Conservation (phyloP, 1,140 invertebrate species). For the Cyphomyrmex costatus region DNA sequence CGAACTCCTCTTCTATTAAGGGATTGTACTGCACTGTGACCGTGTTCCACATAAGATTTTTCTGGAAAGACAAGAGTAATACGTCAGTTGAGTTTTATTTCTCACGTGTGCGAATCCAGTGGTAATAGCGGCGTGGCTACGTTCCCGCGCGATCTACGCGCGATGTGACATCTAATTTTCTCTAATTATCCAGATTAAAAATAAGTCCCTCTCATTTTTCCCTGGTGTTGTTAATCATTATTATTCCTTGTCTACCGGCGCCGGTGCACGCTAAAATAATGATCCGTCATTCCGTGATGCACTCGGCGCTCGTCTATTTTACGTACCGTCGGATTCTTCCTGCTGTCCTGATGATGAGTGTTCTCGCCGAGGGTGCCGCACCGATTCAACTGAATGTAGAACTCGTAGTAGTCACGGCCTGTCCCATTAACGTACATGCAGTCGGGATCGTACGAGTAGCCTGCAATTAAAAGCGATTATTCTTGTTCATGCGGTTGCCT, state of each 20-base stretch:
- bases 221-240: conserved; percentile 49
- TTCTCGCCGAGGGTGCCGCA: conserved; percentile 96
- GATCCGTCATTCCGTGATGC: conserved; percentile 17
- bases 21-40: conserved; percentile 98
- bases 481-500: conserved; percentile 25
- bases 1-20: conserved; percentile 97
- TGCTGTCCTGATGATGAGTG: conserved; percentile 93
- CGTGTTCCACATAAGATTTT: conserved; percentile 99
- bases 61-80: conserved; percentile 86
- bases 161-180: conserved; percentile 46
- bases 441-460: conserved; percentile 97
- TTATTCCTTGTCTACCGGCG: conserved; percentile 59
- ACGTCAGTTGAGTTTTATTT: neutral
- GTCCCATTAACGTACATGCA: conserved; percentile 98
- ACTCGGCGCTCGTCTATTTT: conserved; percentile 35
- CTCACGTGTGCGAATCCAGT: conserved; percentile 12
- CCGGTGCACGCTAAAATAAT: conserved; percentile 39
- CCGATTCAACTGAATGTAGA: conserved; percentile 96
- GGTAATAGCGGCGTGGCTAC: conserved; percentile 14
- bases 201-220: conserved; percentile 16
- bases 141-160: conserved; percentile 31
- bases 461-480: conserved; percentile 87
- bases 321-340: conserved; percentile 94
- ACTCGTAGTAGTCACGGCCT: conserved; percentile 96
- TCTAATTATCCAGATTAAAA: conserved; percentile 46